Evolutionary conservation across 1,140 invertebrate genomes (phyloP).

Genomic region (Magallana angulata): DNA sequence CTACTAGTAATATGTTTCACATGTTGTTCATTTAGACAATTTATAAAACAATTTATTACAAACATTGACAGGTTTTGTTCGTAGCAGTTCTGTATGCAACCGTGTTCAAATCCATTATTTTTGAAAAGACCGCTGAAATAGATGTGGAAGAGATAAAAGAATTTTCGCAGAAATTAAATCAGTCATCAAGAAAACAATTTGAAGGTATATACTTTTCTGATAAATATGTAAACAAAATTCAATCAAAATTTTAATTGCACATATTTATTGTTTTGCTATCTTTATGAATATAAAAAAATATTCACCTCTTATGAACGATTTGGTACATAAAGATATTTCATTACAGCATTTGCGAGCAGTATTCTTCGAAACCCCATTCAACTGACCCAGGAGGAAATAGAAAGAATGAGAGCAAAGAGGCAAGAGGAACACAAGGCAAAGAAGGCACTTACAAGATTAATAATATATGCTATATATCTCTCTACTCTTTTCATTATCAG

Average conservation of each 20-base stretch:
- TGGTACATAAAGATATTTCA: background rate
- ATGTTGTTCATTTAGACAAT: too few species aligned
- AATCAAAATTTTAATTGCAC: too few species aligned
- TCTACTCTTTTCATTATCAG: slow-evolving; percentile 50
- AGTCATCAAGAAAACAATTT: background rate
- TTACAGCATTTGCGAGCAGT: background rate
- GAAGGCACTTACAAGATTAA: slow-evolving; percentile 39
- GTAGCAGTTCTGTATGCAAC: slow-evolving; percentile 16
- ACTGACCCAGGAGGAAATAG: background rate
- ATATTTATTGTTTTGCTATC: too few species aligned
- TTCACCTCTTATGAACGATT: too few species aligned
- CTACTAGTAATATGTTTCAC: too few species aligned
- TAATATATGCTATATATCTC: slow-evolving; percentile 49
- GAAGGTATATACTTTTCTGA: background rate
- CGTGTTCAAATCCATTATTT: background rate
- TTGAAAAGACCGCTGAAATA: background rate
- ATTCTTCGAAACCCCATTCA: background rate
- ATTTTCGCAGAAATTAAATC: background rate
- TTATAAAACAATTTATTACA: too few species aligned
- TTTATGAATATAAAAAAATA: too few species aligned
- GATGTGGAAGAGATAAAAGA: background rate
- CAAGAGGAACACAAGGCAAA: slow-evolving; percentile 42
- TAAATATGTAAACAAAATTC: too few species aligned
- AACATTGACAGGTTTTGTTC: too few species aligned
- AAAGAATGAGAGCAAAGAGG: background rate